Percentiles rank a stretch among this genome's conserved stretches.
These are phyloP conservation scores for Noctua janthina DNA, from an alignment of 2,888 invertebrate genomes.

Conservation along the genomic window DNA sequence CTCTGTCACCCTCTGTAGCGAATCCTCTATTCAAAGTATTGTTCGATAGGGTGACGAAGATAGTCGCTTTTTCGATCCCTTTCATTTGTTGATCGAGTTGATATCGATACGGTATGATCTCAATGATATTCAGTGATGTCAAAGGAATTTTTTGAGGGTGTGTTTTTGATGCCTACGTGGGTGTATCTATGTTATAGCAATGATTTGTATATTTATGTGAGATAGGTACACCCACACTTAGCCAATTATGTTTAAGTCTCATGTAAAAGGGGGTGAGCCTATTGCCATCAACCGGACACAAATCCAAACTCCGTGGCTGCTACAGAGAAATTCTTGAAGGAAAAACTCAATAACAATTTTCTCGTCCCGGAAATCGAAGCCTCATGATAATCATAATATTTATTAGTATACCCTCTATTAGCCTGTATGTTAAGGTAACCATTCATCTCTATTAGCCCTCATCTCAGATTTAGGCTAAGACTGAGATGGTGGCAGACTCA, in stretches of 20 bases:
- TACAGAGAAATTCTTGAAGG: no score
- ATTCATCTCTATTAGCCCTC: background rate
- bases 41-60: conserved; percentile 25
- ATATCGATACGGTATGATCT: conserved; percentile 26
- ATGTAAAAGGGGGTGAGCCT: no score
- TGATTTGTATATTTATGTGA: background rate
- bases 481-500: background rate
- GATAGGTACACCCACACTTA: background rate
- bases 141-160: conserved; percentile 4
- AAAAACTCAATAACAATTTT: no score
- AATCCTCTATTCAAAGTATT: conserved; percentile 26
- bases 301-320: no score
- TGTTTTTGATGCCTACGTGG: background rate
- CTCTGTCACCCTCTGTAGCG: conserved; percentile 28
- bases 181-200: background rate
- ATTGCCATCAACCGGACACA: no score
- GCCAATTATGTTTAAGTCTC: no score
- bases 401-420: no score
- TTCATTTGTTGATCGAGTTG: conserved; percentile 9
- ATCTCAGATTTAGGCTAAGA: background rate
- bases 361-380: no score
- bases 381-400: no score
- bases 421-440: no score
- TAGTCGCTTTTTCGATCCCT: conserved; percentile 20
- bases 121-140: conserved; percentile 5